phyloP scores from a whole-genome alignment of 2,113 vertebrate genomes.

The Plestiodon gilberti region DNA sequence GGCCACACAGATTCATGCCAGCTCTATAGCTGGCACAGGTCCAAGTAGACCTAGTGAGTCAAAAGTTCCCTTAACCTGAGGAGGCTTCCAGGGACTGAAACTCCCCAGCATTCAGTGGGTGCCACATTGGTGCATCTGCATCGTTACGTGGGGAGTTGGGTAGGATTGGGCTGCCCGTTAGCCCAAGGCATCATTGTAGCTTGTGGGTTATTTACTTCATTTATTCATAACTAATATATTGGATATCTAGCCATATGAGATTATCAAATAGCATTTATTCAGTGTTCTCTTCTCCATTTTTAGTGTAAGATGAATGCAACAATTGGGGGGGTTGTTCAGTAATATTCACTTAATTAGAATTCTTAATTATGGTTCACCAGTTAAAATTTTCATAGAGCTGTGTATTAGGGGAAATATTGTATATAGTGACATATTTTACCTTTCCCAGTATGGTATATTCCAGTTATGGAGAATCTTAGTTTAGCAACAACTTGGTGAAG shows the following conservation, averaged over 20 bases:
- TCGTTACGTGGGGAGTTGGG: too few species aligned
- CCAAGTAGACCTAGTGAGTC: too few species aligned
- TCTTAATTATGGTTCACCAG: not conserved
- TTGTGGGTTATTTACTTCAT: not conserved
- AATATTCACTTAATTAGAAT: not conserved
- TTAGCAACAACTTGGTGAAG: not conserved
- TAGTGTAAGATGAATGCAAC: too few species aligned
- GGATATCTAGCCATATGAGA: not conserved
- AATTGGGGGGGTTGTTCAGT: not conserved
- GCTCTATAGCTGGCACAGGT: too few species aligned
- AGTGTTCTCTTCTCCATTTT: not conserved
- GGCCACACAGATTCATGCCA: too few species aligned
- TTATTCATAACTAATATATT: not conserved
- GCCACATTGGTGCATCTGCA: too few species aligned
- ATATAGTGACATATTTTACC: not conserved
- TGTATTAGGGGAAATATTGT: not conserved
- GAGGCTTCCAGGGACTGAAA: too few species aligned
- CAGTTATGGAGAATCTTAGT: not conserved
- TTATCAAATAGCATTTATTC: not conserved
- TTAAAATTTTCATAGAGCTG: not conserved
- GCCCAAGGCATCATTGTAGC: not conserved
- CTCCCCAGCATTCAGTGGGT: too few species aligned
- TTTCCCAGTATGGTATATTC: not conserved
- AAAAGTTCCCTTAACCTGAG: too few species aligned
- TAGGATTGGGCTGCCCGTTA: too few species aligned